Evolutionary conservation across 2,797 vertebrate species (phyloP).

Genomic region (Emydoidea blandingii): DNA sequence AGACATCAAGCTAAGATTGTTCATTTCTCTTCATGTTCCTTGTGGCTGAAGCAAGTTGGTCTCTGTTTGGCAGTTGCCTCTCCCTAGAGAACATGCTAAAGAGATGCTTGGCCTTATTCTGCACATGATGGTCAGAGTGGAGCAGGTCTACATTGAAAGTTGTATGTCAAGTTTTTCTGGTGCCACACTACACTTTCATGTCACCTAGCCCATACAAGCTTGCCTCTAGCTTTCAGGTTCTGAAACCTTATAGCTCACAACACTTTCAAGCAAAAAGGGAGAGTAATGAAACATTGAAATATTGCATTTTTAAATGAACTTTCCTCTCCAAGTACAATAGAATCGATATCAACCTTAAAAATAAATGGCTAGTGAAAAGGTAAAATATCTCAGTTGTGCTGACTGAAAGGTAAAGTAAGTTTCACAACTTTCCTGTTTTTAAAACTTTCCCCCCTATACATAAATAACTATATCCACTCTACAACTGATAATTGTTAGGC

Average conservation of each 20-base stretch:
- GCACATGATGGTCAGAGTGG: background rate
- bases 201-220: background rate
- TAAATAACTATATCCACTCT: rapidly evolving
- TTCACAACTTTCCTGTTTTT: background rate
- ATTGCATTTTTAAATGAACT: background rate
- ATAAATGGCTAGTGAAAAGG: background rate
- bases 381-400: background rate
- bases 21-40: background rate
- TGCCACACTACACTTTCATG: background rate
- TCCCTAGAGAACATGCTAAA: background rate
- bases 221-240: background rate
- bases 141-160: background rate
- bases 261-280: background rate
- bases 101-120: background rate
- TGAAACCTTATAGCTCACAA: background rate
- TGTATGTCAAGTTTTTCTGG: background rate
- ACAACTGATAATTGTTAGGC: background rate
- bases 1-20: background rate
- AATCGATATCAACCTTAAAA: background rate
- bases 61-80: background rate
- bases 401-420: background rate
- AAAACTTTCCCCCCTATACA: background rate
- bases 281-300: background rate
- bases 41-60: background rate
- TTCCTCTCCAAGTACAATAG: background rate